Conservation (phyloP, 2,797 vertebrate genomes). For the Falco novaeseelandiae region DNA sequence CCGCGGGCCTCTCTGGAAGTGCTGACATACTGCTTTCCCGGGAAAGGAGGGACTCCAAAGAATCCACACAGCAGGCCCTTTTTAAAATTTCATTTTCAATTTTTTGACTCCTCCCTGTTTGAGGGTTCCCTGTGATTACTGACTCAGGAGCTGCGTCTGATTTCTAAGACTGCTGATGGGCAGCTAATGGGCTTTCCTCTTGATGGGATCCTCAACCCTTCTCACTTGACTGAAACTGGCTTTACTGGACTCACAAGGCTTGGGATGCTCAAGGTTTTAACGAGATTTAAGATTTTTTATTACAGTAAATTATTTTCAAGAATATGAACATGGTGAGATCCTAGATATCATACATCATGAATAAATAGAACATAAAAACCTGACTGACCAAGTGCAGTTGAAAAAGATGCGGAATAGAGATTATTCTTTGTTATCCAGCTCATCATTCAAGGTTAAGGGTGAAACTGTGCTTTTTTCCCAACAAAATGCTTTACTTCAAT, state of each 20-base stretch:
- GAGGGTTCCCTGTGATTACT: constrained; percentile 43
- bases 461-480: neutral
- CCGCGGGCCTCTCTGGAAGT: neutral
- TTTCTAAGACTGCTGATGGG: neutral
- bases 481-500: neutral
- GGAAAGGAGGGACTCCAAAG: constrained; percentile 13
- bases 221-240: neutral
- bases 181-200: neutral
- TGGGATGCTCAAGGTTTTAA: neutral
- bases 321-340: neutral
- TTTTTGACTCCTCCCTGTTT: constrained; percentile 51
- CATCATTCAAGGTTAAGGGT: neutral
- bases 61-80: neutral
- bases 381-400: neutral
- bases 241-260: neutral
- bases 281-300: neutral
- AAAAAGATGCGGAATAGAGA: neutral
- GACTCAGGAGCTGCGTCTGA: neutral
- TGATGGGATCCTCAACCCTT: neutral
- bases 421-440: neutral
- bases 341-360: neutral
- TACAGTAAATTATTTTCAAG: neutral
- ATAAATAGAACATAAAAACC: neutral
- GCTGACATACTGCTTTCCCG: constrained; percentile 7
- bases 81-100: neutral